phyloP scores from a whole-genome alignment of 2,888 invertebrate genomes.

The Lasioglossum zephyrum region DNA sequence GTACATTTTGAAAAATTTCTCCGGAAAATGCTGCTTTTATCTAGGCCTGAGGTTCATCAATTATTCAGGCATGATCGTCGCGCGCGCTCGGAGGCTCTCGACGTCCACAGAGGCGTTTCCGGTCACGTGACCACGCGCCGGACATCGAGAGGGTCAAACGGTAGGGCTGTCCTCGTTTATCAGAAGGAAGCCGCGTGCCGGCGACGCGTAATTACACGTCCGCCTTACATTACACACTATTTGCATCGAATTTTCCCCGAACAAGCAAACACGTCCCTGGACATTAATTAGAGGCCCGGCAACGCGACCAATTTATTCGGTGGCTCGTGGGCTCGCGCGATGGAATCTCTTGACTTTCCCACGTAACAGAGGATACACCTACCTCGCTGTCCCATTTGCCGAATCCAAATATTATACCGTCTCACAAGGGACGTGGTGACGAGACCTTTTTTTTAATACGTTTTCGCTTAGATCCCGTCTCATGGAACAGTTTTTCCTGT shows the following conservation, averaged over 20 bases:
- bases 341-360: conserved; percentile 41
- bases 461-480: neutral
- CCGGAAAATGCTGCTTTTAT: neutral
- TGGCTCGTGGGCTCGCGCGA: conserved; percentile 7
- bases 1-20: neutral
- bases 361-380: neutral
- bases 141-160: conserved; percentile 47
- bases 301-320: conserved; percentile 28
- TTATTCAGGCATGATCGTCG: conserved; percentile 37
- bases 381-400: neutral
- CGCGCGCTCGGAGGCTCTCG: conserved; percentile 36
- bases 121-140: conserved; percentile 63
- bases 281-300: conserved; percentile 39
- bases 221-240: conserved; percentile 53
- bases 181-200: conserved; percentile 53
- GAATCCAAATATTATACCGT: conserved; percentile 21
- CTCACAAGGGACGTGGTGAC: neutral
- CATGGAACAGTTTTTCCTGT: neutral
- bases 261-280: conserved; percentile 50
- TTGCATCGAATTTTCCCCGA: conserved; percentile 48
- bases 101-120: conserved; percentile 55
- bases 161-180: conserved; percentile 46
- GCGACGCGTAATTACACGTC: conserved; percentile 63
- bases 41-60: conserved; percentile 26
- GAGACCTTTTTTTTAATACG: neutral